phyloP scores from a whole-genome alignment of 1,140 invertebrate genomes.

The Leptinotarsa texana region DNA sequence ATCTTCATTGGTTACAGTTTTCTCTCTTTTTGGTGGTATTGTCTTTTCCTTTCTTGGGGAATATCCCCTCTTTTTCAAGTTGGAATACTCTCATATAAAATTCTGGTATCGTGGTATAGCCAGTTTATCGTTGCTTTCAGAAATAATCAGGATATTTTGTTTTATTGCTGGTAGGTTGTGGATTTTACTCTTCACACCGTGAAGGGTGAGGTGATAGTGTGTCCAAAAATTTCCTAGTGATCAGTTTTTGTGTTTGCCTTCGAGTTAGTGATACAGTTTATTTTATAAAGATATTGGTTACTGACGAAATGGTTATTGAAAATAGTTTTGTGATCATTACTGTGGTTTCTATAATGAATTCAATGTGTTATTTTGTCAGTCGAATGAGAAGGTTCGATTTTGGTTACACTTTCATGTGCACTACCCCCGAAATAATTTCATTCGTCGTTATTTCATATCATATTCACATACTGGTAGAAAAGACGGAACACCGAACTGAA shows the following conservation, averaged over 20 bases:
- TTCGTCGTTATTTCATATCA: no score
- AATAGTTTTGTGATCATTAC: no score
- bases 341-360: no score
- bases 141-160: slow-evolving; percentile 34
- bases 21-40: slow-evolving; percentile 43
- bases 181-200: not conserved
- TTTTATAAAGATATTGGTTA: no score
- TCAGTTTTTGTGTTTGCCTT: slow-evolving; percentile 1
- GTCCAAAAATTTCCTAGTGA: not conserved
- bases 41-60: slow-evolving; percentile 33
- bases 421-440: no score
- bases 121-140: slow-evolving; percentile 34
- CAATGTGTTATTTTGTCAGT: no score
- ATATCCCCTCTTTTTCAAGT: slow-evolving; percentile 22
- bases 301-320: no score
- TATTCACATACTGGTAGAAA: no score
- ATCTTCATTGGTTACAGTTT: slow-evolving; percentile 38
- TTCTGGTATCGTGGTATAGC: slow-evolving; percentile 25
- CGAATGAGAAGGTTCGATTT: no score
- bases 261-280: not conserved
- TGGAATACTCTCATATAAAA: slow-evolving; percentile 36
- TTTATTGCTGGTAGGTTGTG: slow-evolving; percentile 38
- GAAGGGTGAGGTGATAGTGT: slow-evolving; percentile 7
- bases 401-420: no score
- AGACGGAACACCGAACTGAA: no score